Conservation (phyloP, 2,113 vertebrate species). For the Phyllostomus hastatus region DNA sequence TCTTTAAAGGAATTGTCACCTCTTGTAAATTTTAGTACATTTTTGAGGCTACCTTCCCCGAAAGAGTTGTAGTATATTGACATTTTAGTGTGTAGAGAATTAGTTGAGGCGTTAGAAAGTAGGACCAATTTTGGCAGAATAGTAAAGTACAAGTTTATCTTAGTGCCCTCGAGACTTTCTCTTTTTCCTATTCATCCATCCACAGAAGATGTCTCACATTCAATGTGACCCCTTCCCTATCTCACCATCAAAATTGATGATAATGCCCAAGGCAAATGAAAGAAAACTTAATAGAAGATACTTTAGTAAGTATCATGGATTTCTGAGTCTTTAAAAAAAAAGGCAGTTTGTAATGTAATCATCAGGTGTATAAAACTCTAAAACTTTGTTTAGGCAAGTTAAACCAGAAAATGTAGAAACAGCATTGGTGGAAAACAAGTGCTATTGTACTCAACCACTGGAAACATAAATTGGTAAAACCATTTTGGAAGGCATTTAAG, state of each 20-base stretch:
- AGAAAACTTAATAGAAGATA: background rate
- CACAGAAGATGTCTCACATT: background rate
- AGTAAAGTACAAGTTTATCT: background rate
- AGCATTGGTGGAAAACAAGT: background rate
- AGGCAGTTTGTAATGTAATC: background rate
- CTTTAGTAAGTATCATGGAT: background rate
- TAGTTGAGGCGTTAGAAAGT: slow-evolving; percentile 26
- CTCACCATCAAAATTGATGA: background rate
- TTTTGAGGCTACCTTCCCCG: background rate
- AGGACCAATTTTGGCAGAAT: background rate
- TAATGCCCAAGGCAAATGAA: background rate
- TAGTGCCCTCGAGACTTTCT: background rate
- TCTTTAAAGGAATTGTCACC: background rate
- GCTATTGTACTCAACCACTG: background rate
- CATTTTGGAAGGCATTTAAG: background rate
- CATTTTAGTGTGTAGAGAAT: slow-evolving; percentile 24
- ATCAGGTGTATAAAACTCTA: background rate
- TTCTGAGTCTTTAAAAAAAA: background rate
- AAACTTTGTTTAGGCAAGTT: background rate
- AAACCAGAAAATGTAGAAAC: background rate
- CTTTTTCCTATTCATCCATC: background rate
- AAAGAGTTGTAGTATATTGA: background rate
- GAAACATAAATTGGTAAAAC: background rate
- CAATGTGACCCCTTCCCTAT: background rate
- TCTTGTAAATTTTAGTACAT: slow-evolving; percentile 14